Evolutionary conservation across 2,888 invertebrate species (phyloP).

Genomic region (Cordilura impudica): DNA sequence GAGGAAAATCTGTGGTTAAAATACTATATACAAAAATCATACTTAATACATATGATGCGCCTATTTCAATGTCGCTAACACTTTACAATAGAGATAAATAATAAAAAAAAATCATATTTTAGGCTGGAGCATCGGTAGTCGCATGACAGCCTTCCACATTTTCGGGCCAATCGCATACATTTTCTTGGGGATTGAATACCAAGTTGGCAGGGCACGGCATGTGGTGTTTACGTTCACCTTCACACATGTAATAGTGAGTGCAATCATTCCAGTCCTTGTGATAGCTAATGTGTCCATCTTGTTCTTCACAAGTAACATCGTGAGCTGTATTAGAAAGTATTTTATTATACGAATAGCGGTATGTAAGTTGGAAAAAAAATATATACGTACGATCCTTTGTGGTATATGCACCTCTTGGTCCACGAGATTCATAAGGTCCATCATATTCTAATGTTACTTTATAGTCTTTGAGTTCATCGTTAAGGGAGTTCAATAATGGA

Average conservation of each 20-base stretch:
- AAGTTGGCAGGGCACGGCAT: constrained; percentile 96
- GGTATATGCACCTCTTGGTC: constrained; percentile 86
- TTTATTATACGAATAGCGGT: background rate
- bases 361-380: background rate
- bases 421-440: constrained; percentile 89
- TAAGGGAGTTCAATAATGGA: constrained; percentile 92
- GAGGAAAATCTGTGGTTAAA: background rate
- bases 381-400: constrained; percentile 89
- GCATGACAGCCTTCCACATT: constrained; percentile 92
- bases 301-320: constrained; percentile 93
- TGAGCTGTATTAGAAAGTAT: constrained; percentile 81
- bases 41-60: constrained; percentile 3
- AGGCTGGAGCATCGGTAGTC: constrained; percentile 82
- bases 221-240: constrained; percentile 95
- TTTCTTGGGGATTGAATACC: constrained; percentile 94
- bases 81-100: constrained; percentile 17
- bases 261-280: constrained; percentile 94
- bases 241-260: constrained; percentile 97
- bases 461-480: constrained; percentile 90
- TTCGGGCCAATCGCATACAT: constrained; percentile 97
- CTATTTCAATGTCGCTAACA: constrained; percentile 27
- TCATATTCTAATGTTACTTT: constrained; percentile 89
- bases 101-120: constrained; percentile 51
- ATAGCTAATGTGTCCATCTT: constrained; percentile 96
- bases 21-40: background rate